Conservation (phyloP, 2,888 invertebrate genomes). For the Eupsilia transversa region DNA sequence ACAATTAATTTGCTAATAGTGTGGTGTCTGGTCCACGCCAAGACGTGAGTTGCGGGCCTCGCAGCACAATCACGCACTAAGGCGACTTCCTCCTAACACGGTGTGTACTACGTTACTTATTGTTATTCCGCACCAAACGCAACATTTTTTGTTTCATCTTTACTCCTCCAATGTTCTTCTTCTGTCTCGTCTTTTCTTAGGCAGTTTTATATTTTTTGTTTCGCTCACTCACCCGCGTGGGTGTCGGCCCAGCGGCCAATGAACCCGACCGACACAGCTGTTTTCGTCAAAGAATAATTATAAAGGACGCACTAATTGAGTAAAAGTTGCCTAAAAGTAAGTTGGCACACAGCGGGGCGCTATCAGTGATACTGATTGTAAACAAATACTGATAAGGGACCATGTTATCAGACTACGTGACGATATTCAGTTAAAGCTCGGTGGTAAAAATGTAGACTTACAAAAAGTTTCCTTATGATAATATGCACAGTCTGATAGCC, state of each 20-base stretch:
- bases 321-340: slow-evolving; percentile 59
- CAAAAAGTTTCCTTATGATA: slow-evolving; percentile 39
- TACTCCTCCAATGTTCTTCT: slow-evolving; percentile 69
- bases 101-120: slow-evolving; percentile 67
- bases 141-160: slow-evolving; percentile 75
- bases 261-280: slow-evolving; percentile 81
- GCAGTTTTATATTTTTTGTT: slow-evolving; percentile 59
- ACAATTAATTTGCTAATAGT: slow-evolving; percentile 19
- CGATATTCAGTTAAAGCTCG: slow-evolving; percentile 20
- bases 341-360: slow-evolving; percentile 39
- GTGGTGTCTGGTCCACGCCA: slow-evolving; percentile 2
- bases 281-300: slow-evolving; percentile 76
- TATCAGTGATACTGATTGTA: slow-evolving; percentile 43
- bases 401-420: slow-evolving; percentile 41
- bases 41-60: slow-evolving; percentile 4
- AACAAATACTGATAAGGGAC: slow-evolving; percentile 51
- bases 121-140: slow-evolving; percentile 74
- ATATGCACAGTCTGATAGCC: slow-evolving; percentile 33
- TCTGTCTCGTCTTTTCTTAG: slow-evolving; percentile 65
- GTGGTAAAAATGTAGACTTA: slow-evolving; percentile 17
- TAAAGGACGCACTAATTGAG: slow-evolving; percentile 67
- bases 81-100: slow-evolving; percentile 52
- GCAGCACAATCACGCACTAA: slow-evolving; percentile 48
- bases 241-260: slow-evolving; percentile 78
- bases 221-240: slow-evolving; percentile 73